These are phyloP conservation scores for Andrena camellia DNA, from an alignment of 2,888 invertebrate species.

Conservation along the genomic window DNA sequence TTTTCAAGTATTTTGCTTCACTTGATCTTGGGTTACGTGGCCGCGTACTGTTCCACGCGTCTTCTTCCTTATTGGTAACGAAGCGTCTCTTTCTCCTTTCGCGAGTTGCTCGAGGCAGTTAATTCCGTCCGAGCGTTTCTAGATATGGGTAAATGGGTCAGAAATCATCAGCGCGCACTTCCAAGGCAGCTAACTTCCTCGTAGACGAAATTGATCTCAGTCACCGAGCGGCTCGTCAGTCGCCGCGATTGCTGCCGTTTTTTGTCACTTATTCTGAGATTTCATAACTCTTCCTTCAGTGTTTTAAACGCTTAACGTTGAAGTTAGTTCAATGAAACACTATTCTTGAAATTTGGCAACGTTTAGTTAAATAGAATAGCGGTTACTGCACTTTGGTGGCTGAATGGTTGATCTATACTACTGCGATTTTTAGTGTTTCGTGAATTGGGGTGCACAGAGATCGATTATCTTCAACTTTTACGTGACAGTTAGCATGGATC, in stretches of 20 bases:
- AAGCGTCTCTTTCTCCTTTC: conserved; percentile 39
- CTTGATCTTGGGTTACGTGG: background rate
- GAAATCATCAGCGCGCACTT: conserved; percentile 80
- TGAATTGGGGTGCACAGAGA: background rate
- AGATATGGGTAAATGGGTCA: conserved; percentile 83
- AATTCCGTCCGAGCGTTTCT: conserved; percentile 43
- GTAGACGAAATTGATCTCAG: conserved; percentile 75
- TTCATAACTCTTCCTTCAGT: background rate
- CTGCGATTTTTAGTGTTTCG: background rate
- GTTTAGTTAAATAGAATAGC: too few species aligned
- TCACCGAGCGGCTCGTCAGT: conserved; percentile 58
- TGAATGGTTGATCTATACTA: background rate
- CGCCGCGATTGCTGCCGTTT: conserved; percentile 14
- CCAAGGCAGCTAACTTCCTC: conserved; percentile 80
- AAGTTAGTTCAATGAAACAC: too few species aligned
- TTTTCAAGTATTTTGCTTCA: background rate
- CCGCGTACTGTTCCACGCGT: conserved; percentile 10
- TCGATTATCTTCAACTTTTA: background rate
- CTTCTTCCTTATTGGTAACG: conserved; percentile 17
- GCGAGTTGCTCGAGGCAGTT: conserved; percentile 33
- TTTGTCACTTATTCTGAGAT: conserved; percentile 7
- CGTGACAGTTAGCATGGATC: background rate
- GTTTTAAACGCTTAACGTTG: too few species aligned
- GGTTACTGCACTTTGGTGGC: background rate
- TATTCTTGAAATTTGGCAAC: too few species aligned